Base-by-base conservation (phyloP, 2,797 vertebrate genomes). In the Argentina silus region DNA sequence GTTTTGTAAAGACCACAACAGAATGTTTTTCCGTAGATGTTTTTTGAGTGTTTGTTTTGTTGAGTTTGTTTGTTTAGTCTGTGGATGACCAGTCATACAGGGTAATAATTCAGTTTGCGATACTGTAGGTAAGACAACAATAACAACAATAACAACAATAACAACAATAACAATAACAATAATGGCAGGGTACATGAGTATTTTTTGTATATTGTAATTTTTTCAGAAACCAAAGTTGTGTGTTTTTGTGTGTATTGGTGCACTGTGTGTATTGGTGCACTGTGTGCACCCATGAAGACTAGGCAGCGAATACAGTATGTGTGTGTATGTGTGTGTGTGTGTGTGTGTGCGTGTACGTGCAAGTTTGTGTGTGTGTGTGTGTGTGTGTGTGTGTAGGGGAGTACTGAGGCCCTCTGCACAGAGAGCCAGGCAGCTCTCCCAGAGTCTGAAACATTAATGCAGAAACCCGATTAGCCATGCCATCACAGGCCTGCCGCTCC, bases 391-490 rank as follows among this genome's bases (percentile, higher is more conserved):
- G 82, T 48, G 67, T 70, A n/a, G 42, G 23, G 55, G 86, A 36
- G 75, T 82, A 66, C 81, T 68, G 83, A 89, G 86, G 85, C 85
- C 82, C 80, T 78, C 78, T 88, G 89, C 86, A 75, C 85, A 85
- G 88, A 79, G 74, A 75, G 75, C 72, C 50, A 70, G 81, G 78
- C 81, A 78, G 66, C 81, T 85, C 90, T 91, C 88, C 72, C 72
- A 89, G 83, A 84, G 70, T 83, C 88, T 90, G 88, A 92, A 92
- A 93, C 75, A 92, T 92, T 91, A 94, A 93, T 92, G 83, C 78
- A 88, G 91, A 86, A 88, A 83, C 82, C 79, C 74, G 87, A 87
- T 82, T 89, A 87, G 83, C 83, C 87, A 85, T 86, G 80, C 83
- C 89, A 92, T 92, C 87, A 88, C 88, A 92, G 88, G 83, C 77